Percentiles rank a stretch among this genome's conserved stretches.
Evolutionary conservation across 2,888 invertebrate genomes (phyloP).

Genomic region (Aphidius colemani): DNA sequence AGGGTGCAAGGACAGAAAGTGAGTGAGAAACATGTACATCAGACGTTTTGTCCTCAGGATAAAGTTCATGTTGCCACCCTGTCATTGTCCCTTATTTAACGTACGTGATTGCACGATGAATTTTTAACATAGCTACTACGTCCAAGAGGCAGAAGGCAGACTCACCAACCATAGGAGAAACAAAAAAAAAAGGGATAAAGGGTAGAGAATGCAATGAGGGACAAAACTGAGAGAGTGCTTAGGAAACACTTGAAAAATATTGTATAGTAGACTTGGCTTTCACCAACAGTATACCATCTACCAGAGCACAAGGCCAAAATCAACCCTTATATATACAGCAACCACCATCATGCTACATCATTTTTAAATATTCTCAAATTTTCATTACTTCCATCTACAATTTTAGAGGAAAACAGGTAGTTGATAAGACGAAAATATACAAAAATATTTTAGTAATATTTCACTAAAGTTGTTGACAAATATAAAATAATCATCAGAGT

Average conservation of each 20-base stretch:
- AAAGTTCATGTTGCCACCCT: constrained; percentile 19
- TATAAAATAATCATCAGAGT: too few relatives aligned
- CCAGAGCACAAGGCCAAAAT: too few relatives aligned
- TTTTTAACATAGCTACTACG: constrained; percentile 47
- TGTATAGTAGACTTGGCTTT: constrained; percentile 5
- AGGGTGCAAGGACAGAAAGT: neutral
- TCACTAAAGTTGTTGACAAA: too few relatives aligned
- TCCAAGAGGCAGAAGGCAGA: constrained; percentile 19
- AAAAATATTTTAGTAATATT: too few relatives aligned
- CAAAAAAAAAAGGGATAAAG: neutral
- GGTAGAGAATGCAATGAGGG: constrained; percentile 18
- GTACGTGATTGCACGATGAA: constrained; percentile 53
- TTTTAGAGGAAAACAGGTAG: too few relatives aligned
- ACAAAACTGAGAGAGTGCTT: constrained; percentile 17
- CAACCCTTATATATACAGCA: too few relatives aligned
- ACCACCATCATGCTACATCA: too few relatives aligned
- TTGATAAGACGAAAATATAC: too few relatives aligned
- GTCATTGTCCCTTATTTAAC: constrained; percentile 41
- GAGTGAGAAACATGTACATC: neutral
- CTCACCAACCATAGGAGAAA: too few relatives aligned
- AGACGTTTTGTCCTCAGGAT: constrained; percentile 7
- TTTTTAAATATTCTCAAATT: too few relatives aligned
- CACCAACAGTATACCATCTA: too few relatives aligned
- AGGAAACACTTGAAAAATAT: constrained; percentile 30
- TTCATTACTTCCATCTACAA: too few relatives aligned